Evolutionary conservation across 92 coral and sea anemone genomes (phyloP), one percentile per base, ranked within the genome.

Genomic region (Pocillopora grandis): DNA sequence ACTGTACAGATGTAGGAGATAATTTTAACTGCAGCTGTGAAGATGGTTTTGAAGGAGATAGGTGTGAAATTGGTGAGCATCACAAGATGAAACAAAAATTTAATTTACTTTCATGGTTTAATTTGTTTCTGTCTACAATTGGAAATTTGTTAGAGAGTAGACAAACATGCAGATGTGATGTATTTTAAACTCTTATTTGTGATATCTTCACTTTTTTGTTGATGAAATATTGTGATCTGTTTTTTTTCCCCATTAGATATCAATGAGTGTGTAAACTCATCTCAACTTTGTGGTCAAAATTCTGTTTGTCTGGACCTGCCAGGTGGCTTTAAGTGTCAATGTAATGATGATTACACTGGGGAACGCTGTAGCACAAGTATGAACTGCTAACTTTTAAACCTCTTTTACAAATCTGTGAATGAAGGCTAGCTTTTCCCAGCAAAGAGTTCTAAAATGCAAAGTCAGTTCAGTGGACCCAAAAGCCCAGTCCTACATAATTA

Each of bases 61-160:
- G 91, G 85, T 95, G 98, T 75, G 98, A 95, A 66, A 88, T 60
- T 79, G 95, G 98, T 95, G 85, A 88, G 90, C 57, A 55, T 31
- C 57, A 18, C 4, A 12, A 14, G 81, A 52, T 0, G 8, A 49
- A n/a, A n/a, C 9, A 27, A 56, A 23, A 49, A 11, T 33, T 56
- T 11, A 20, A 11, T 10, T 16, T 2, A 3, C 16, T 18, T 66
- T 12, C 18, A 18, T 18, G 52, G 52, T 42, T 42, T 42, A 27
- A 27, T 27, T 42, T 42, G 52, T 42, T 42, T 42, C 8, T 42
- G 6, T 42, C 52, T 2, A 42, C 52, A 42, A 7, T 42, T 42
- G 52, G 52, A 42, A 7, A 42, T 42, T 3, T 42, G 0, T 7
- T 27, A 27, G 31, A 27, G 31, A 27, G 31, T 27, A 27, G 0